Evolutionary conservation across 2,797 vertebrate genomes (phyloP), one percentile per base, ranked within the genome.

Genomic region (Mus caroli): DNA sequence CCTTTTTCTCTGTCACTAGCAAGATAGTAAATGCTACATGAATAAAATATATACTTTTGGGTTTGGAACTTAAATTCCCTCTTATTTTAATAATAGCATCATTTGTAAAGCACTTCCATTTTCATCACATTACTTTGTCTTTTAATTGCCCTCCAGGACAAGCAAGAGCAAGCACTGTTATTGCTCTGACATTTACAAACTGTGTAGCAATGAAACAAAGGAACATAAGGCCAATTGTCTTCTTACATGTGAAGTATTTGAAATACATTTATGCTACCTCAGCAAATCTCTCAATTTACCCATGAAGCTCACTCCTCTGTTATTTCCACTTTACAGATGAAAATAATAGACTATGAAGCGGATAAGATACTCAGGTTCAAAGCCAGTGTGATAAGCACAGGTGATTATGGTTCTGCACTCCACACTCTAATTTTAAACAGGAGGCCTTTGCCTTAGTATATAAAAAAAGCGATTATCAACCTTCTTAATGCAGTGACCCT

Each of bases 361-460:
- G 2, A 84, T 50, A 24, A 89, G 60, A 67, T 60, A 13, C 6
- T 83, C 78, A 40, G 2, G 3, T 14, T 14, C 26, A 40, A 62
- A 73, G 6, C 2, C 10, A 54, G 62, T 4, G 28, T 77, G 20
- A 5, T 37, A 28, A 92, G 2, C 40, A 40, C 0, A 58, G 12
- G 9, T 40, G 24, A 20, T 37, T 37, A n/a, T 11, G 3, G 0
- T 43, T 76, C 4, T 50, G n/a, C 46, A 14, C 37, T 56, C 20
- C 22, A 40, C 4, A 10, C 22, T 88, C 20, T 46, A 14, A 0
- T 1, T 1, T 17, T 15, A 71, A 50, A 0, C 7, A 40, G 4
- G 28, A 54, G 34, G 9, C 6, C 10, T 12, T 26, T 24, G 26
- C 3, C 10, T 78, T 26, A 50, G 20, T 6, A 17, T 14, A 12